Evolutionary conservation across 2,888 invertebrate genomes (phyloP), one percentile per base, ranked within the genome.

Genomic region (Standfussiana lucernea): DNA sequence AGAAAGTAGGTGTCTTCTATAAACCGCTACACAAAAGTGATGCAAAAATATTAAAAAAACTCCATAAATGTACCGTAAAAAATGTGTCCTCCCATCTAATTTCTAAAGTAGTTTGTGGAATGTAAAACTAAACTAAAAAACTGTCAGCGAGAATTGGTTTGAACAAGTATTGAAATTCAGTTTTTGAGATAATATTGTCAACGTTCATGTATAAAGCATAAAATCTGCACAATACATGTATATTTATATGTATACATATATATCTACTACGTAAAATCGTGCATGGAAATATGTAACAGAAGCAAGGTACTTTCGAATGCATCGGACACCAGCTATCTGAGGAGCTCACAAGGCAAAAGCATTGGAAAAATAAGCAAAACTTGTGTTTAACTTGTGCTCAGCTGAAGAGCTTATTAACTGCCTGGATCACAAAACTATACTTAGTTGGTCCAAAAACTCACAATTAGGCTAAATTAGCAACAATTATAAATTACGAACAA

Each of bases 161-260:
- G n/a, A n/a, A n/a, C n/a, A n/a, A n/a, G n/a, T n/a, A n/a, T n/a
- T n/a, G n/a, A n/a, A n/a, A n/a, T n/a, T n/a, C n/a, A n/a, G n/a
- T n/a, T n/a, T n/a, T n/a, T n/a, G n/a, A n/a, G n/a, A n/a, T 45
- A 40, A 50, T 18, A 18, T 37, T 53, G 62, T n/a, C 2, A 35
- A 62, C 11, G 18, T 77, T 45, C 32, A 24, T 24, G 35, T 42
- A 37, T 45, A n/a, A 35, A 42, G 6, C 15, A 37, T 8, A 53
- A 37, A 42, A 66, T 75, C 18, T 68, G 47, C 56, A 69, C 74
- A 74, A 53, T 45, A 10, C 10, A 32, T 59, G 59, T 32, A n/a
- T n/a, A n/a, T n/a, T n/a, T n/a, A n/a, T n/a, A n/a, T n/a, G n/a
- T n/a, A n/a, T n/a, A n/a, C n/a, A n/a, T n/a, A n/a, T n/a, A n/a